Percentiles rank a stretch among this genome's conserved stretches.
These are phyloP conservation scores for Bruchidius siliquastri DNA, from an alignment of 2,888 invertebrate species.

Conservation along the genomic window DNA sequence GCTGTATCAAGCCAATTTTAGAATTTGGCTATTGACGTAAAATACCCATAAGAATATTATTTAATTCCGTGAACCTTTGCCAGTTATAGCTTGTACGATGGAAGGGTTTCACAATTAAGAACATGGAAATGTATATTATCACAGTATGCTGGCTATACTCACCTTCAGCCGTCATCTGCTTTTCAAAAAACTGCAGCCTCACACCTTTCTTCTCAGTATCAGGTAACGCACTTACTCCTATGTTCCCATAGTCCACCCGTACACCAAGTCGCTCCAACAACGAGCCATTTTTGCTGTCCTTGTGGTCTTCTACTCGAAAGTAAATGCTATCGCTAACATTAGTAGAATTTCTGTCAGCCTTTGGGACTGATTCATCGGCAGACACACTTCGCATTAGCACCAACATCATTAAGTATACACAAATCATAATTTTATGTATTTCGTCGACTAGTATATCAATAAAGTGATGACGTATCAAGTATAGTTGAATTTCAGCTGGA, in stretches of 20 bases:
- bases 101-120: too few relatives aligned
- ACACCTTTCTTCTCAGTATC: slow-evolving; percentile 50
- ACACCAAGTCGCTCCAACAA: slow-evolving; percentile 53
- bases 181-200: slow-evolving; percentile 32
- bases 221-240: slow-evolving; percentile 51
- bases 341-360: neutral
- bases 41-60: too few relatives aligned
- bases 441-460: neutral
- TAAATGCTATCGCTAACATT: neutral
- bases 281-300: slow-evolving; percentile 35
- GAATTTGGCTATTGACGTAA: too few relatives aligned
- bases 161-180: slow-evolving; percentile 31
- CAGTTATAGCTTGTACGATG: too few relatives aligned
- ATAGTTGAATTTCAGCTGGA: neutral
- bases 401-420: neutral
- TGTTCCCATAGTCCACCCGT: slow-evolving; percentile 53
- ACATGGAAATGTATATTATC: too few relatives aligned
- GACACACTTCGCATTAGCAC: neutral
- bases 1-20: too few relatives aligned
- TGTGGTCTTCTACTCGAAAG: slow-evolving; percentile 32
- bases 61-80: too few relatives aligned
- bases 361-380: neutral
- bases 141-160: slow-evolving; percentile 11
- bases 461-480: too few relatives aligned
- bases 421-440: neutral